Conservation (phyloP, 2,797 vertebrate genomes). For the Smutsia temminckii region DNA sequence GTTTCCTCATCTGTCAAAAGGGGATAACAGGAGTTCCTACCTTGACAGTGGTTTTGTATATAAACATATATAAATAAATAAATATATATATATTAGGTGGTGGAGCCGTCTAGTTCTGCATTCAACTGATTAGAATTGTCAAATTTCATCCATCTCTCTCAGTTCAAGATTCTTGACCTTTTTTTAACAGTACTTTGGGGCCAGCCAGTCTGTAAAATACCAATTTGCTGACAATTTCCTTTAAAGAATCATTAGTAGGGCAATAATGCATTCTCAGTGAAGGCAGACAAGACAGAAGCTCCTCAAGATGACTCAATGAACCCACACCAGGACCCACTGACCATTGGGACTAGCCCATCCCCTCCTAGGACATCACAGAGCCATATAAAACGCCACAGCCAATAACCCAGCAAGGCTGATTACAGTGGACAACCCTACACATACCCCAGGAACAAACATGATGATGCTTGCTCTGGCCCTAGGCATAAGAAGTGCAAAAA, state of each 20-base stretch:
- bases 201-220: neutral
- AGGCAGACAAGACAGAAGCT: neutral
- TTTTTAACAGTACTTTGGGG: neutral
- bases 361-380: neutral
- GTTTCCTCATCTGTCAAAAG: neutral
- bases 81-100: neutral
- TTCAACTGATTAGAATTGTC: neutral
- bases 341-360: neutral
- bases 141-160: neutral
- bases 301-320: neutral
- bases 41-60: neutral
- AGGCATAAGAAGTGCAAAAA: neutral
- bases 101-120: neutral
- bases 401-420: neutral
- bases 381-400: neutral
- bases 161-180: neutral
- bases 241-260: neutral
- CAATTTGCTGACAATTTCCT: neutral
- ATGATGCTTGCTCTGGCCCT: neutral
- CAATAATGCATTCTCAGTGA: neutral
- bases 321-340: neutral
- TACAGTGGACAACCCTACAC: neutral
- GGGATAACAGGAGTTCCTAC: neutral
- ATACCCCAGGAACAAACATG: neutral
- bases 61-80: too few relatives aligned